These are phyloP conservation scores for Nymphalis urticae DNA, from an alignment of 2,888 invertebrate genomes.

Conservation along the genomic window DNA sequence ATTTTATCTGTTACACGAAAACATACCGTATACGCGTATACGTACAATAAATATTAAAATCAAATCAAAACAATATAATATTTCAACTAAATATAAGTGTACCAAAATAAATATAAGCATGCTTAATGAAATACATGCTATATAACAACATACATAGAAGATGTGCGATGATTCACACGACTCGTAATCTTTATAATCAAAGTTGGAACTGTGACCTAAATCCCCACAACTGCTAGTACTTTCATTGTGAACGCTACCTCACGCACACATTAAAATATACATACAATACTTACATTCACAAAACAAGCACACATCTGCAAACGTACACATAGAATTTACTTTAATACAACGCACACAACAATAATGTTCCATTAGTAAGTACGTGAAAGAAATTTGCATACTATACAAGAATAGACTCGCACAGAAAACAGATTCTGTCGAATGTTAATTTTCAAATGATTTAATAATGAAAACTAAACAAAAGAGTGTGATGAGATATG, in stretches of 20 bases:
- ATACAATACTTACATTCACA: conserved; percentile 33
- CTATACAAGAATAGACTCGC: background rate
- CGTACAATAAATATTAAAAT: background rate
- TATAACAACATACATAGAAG: conserved; percentile 48
- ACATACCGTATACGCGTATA: no score
- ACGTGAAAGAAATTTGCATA: conserved; percentile 16
- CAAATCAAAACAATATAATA: background rate
- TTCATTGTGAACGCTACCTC: conserved; percentile 78
- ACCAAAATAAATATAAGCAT: background rate
- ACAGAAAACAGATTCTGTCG: background rate
- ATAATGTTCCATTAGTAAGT: background rate
- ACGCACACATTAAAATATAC: conserved; percentile 51
- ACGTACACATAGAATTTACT: conserved; percentile 38
- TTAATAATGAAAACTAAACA: conserved; percentile 17
- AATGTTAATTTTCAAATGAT: conserved; percentile 8
- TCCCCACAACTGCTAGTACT: conserved; percentile 78
- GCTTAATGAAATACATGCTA: background rate
- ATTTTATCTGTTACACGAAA: no score
- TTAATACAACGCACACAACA: conserved; percentile 25
- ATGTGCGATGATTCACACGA: conserved; percentile 78
- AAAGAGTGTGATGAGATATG: conserved; percentile 14
- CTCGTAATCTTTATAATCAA: conserved; percentile 79
- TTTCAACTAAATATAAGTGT: background rate
- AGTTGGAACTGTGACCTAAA: conserved; percentile 79
- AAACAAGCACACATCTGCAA: conserved; percentile 33